Percentiles rank a stretch among this genome's conserved stretches.
Evolutionary conservation across 2,797 vertebrate genomes (phyloP).

Genomic region (Amniataba percoides): DNA sequence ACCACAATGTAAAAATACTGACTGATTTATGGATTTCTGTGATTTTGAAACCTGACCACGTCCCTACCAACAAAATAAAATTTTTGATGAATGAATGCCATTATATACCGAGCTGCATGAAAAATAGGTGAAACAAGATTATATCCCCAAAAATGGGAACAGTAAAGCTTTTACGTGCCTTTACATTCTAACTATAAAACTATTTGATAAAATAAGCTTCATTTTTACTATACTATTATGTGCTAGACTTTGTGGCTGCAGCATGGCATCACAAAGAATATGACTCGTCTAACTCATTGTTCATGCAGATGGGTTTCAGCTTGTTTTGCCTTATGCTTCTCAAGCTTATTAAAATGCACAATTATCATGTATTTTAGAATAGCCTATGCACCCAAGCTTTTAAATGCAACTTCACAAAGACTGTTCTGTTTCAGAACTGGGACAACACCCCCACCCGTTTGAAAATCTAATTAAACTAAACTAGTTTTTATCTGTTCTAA

Average conservation of each 20-base stretch:
- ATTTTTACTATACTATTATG: background rate
- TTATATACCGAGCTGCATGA: background rate
- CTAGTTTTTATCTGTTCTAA: slow-evolving; percentile 90
- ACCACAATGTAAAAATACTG: background rate
- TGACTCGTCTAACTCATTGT: slow-evolving; percentile 18
- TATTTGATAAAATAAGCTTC: background rate
- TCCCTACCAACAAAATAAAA: background rate
- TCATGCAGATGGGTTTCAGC: slow-evolving; percentile 39
- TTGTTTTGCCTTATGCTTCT: slow-evolving; percentile 50
- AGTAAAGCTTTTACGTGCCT: background rate
- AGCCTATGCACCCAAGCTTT: slow-evolving; percentile 75
- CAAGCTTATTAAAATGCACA: slow-evolving; percentile 71
- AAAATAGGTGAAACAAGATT: slow-evolving; percentile 8
- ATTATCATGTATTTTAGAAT: slow-evolving; percentile 80
- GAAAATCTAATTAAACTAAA: slow-evolving; percentile 91
- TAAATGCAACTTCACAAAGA: slow-evolving; percentile 85
- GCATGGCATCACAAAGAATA: slow-evolving; percentile 26
- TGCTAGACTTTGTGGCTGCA: background rate
- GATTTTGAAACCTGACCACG: background rate
- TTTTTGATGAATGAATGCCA: background rate
- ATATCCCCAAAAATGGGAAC: background rate
- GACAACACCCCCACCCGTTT: slow-evolving; percentile 86
- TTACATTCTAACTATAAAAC: background rate
- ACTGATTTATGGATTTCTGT: background rate
- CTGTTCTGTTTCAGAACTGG: slow-evolving; percentile 85